Evolutionary conservation across 2,113 vertebrate genomes (phyloP).

Genomic region (Corvus moneduloides): DNA sequence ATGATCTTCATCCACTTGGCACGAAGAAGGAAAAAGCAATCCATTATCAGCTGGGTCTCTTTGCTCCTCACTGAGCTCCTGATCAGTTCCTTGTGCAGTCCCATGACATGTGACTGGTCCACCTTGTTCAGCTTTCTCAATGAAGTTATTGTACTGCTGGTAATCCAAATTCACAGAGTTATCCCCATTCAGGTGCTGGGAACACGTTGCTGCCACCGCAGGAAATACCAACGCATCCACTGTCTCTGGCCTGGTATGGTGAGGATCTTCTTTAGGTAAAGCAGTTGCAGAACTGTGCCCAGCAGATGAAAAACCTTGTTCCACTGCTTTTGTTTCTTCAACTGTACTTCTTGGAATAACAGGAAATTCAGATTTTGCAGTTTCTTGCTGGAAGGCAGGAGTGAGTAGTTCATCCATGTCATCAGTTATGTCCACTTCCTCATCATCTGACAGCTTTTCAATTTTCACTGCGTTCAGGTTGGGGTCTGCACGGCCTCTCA

Average conservation of each 20-base stretch:
- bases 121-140: slow-evolving; percentile 9
- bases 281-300: neutral
- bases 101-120: neutral
- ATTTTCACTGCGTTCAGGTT: slow-evolving; percentile 88
- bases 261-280: slow-evolving; percentile 2
- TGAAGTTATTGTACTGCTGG: neutral
- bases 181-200: slow-evolving; percentile 25
- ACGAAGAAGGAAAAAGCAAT: slow-evolving; percentile 51
- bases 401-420: slow-evolving; percentile 70
- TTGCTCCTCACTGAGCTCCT: slow-evolving; percentile 34
- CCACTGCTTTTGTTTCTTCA: neutral
- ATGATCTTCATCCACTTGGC: slow-evolving; percentile 66
- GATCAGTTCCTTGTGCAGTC: neutral
- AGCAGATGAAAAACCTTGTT: neutral
- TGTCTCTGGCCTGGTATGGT: neutral
- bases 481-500: slow-evolving; percentile 70
- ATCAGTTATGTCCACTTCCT: slow-evolving; percentile 96
- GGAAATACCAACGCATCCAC: slow-evolving; percentile 18
- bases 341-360: neutral
- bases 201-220: neutral
- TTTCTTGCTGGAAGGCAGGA: slow-evolving; percentile 17
- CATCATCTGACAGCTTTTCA: slow-evolving; percentile 90
- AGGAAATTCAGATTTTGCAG: neutral
- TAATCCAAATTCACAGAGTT: neutral
- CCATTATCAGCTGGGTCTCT: slow-evolving; percentile 6